Conservation (phyloP, 2,797 vertebrate genomes). For the Leptoclinus maculatus region DNA sequence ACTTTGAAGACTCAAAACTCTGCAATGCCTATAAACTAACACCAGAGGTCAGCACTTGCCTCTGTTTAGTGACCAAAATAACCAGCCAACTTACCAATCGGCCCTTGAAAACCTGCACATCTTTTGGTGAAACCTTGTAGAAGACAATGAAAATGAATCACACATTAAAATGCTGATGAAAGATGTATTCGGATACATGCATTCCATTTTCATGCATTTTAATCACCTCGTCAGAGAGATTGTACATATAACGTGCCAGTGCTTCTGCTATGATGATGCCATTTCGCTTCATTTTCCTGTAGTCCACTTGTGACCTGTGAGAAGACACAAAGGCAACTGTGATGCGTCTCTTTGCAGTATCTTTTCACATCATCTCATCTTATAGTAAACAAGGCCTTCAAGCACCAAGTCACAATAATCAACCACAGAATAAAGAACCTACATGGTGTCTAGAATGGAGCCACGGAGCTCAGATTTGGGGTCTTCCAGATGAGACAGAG, state of each 20-base stretch:
- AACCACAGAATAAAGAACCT: constrained; percentile 8
- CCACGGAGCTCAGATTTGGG: constrained; percentile 79
- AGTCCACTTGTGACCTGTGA: constrained; percentile 82
- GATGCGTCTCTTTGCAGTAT: neutral
- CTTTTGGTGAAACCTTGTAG: constrained; percentile 81
- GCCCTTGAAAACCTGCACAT: constrained; percentile 84
- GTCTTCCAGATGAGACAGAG: constrained; percentile 84
- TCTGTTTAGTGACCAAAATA: neutral
- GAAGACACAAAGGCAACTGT: neutral
- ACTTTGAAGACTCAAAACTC: neutral
- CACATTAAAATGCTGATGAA: neutral
- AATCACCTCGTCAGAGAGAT: constrained; percentile 84
- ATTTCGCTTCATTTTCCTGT: constrained; percentile 85
- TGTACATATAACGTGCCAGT: constrained; percentile 84
- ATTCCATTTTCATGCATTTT: neutral
- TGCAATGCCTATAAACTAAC: constrained; percentile 44
- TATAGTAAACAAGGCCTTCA: neutral
- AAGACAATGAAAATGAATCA: constrained; percentile 25
- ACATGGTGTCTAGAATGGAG: constrained; percentile 85
- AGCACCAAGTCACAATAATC: neutral
- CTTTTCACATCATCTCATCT: neutral
- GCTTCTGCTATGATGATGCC: constrained; percentile 83
- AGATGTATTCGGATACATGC: neutral
- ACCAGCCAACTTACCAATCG: constrained; percentile 79
- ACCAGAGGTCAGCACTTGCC: constrained; percentile 62